These are phyloP conservation scores for Panagrolaimus sp. DNA, from an alignment of 1,140 invertebrate species.

Conservation along the genomic window DNA sequence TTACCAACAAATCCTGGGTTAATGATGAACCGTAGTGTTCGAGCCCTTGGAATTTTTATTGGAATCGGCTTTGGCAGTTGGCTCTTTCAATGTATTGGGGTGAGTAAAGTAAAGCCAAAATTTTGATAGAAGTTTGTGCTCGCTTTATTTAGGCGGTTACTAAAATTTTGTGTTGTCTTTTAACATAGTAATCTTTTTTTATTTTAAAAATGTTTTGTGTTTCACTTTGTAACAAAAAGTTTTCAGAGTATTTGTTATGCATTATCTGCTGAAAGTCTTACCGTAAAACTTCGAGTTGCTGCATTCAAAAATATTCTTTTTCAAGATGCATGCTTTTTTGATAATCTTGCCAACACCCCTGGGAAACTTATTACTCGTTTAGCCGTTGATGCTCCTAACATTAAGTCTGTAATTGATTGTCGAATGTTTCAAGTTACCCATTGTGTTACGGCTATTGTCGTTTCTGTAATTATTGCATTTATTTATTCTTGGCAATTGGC, in stretches of 20 bases:
- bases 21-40: neutral
- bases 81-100: constrained; percentile 26
- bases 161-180: too few species aligned
- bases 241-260: constrained; percentile 27
- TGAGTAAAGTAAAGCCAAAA: neutral
- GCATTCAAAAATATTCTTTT: neutral
- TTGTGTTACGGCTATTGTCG: constrained; percentile 29
- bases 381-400: constrained; percentile 31
- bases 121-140: neutral
- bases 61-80: constrained; percentile 15
- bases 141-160: too few species aligned
- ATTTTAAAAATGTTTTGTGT: too few species aligned
- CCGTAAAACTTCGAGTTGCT: neutral
- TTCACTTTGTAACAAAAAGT: too few species aligned
- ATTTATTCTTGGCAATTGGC: constrained; percentile 33
- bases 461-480: constrained; percentile 34
- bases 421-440: constrained; percentile 33
- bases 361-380: constrained; percentile 30
- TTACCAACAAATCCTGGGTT: neutral
- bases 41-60: neutral
- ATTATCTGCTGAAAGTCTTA: constrained; percentile 21
- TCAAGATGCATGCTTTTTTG: constrained; percentile 33
- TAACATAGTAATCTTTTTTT: too few species aligned
- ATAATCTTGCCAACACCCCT: constrained; percentile 26
- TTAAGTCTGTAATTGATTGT: constrained; percentile 32